Evolutionary conservation across 2,888 invertebrate genomes (phyloP).

Genomic region (Leptinotarsa haldemani): DNA sequence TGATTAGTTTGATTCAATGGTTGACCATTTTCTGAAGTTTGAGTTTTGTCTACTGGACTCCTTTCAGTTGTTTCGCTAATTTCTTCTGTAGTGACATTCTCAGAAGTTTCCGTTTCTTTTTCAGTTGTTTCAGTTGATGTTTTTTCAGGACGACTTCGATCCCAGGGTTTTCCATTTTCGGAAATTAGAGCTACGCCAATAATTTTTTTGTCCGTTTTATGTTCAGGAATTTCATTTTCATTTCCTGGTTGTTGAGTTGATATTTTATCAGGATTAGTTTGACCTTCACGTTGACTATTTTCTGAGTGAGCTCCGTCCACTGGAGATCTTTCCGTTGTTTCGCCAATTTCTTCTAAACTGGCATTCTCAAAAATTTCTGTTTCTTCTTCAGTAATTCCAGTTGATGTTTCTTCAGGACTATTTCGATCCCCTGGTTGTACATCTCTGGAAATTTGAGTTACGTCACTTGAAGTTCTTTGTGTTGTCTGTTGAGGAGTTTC

Average conservation of each 20-base stretch:
- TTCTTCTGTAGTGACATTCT: neutral
- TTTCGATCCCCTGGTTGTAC: neutral
- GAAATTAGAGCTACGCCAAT: too few species aligned
- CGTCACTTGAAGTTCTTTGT: neutral
- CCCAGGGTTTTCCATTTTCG: neutral
- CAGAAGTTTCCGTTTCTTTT: neutral
- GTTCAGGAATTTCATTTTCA: neutral
- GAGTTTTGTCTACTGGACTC: neutral
- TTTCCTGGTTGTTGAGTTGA: neutral
- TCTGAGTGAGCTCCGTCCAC: neutral
- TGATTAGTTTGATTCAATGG: neutral
- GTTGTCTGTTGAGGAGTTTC: too few species aligned
- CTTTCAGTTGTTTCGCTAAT: neutral
- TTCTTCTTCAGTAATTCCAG: neutral
- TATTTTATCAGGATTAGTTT: neutral
- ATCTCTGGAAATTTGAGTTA: neutral
- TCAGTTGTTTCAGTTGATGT: neutral
- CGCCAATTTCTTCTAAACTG: neutral
- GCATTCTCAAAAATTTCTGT: neutral
- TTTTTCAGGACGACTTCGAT: neutral
- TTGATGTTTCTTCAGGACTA: neutral
- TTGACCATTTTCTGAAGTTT: neutral
- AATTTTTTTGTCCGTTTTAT: neutral
- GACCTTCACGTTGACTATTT: neutral
- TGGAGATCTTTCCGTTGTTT: neutral